Evolutionary conservation across 2,113 vertebrate genomes (phyloP), one percentile per base, ranked within the genome.

Genomic region (Macrotis lagotis): DNA sequence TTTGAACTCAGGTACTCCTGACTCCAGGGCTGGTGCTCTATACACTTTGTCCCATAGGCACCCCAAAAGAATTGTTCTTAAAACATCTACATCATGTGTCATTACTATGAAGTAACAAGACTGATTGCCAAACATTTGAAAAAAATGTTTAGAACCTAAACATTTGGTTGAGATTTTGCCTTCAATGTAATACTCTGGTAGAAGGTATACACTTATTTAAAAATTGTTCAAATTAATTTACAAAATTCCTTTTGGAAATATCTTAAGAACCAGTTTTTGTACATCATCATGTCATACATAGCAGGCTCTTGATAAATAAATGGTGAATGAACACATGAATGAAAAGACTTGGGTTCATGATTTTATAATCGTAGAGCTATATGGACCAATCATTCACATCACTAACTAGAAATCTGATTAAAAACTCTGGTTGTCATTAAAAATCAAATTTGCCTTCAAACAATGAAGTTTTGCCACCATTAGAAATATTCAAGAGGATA

Each of bases 401-500:
- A 49, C 92, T 95, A 25, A 95, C 19, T n/a, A 91, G 44, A 91
- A 37, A 66, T 66, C 90, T 95, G 96, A 94, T 88, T 93, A 53
- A 48, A 47, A 95, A 37, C 95, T 92, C 31, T 83, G 91, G 50
- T 83, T 89, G 24, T 94, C 96, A 51, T 92, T 50, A 2, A 91
- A 95, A 94, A 93, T 95, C 83, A 92, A 92, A 95, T 95, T 37
- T 55, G 26, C 26, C 53, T 66, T 66, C 55, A 96, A 97, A 95
- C 31, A 94, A 50, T 31, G 53, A 97, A 95, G n/a, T 49, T 94
- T 96, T 96, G 91, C 93, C 95, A 91, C 94, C 90, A 88, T 88
- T 94, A 50, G 94, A 94, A 90, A 89, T 95, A 24, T 48, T 96
- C 90, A 94, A 96, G 94, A 97, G 49, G 66, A 94, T 95, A 51